phyloP scores from a whole-genome alignment of 37 sponge, comb jelly and placozoan species.

The Bolinopsis microptera region DNA sequence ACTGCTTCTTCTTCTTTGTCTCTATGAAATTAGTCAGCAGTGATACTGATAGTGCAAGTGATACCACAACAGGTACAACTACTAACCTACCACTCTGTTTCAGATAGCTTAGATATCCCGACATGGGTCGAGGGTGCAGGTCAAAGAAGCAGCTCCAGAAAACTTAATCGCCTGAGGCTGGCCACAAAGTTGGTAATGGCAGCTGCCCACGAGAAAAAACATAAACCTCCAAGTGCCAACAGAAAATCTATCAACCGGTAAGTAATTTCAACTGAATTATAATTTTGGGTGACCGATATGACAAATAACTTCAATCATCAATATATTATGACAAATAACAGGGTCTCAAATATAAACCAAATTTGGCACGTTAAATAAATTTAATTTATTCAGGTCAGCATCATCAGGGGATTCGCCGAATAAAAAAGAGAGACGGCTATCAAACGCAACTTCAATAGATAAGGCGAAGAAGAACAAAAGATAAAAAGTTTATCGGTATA shows the following conservation, averaged over 20 bases:
- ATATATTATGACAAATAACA: too few relatives aligned
- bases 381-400: neutral
- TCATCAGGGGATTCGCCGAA: neutral
- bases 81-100: too few relatives aligned
- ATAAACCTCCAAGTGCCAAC: neutral
- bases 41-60: too few relatives aligned
- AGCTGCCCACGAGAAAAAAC: slow-evolving; percentile 35
- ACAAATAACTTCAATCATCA: too few relatives aligned
- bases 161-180: slow-evolving; percentile 51
- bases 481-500: neutral
- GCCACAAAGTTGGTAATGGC: slow-evolving; percentile 26
- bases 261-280: too few relatives aligned
- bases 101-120: slow-evolving; percentile 35
- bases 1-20: too few relatives aligned
- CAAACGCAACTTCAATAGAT: neutral
- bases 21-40: too few relatives aligned
- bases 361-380: too few relatives aligned
- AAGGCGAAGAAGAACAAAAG: neutral
- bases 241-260: neutral
- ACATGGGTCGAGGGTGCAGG: slow-evolving; percentile 52
- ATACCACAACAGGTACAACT: too few relatives aligned
- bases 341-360: too few relatives aligned
- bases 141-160: neutral
- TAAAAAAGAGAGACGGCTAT: neutral
- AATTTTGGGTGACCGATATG: too few relatives aligned